A percentile compares a stretch with the other conserved stretches of the same genome.
Evolutionary conservation across 1,140 invertebrate genomes (phyloP).

Genomic region (Cherax quadricarinatus): DNA sequence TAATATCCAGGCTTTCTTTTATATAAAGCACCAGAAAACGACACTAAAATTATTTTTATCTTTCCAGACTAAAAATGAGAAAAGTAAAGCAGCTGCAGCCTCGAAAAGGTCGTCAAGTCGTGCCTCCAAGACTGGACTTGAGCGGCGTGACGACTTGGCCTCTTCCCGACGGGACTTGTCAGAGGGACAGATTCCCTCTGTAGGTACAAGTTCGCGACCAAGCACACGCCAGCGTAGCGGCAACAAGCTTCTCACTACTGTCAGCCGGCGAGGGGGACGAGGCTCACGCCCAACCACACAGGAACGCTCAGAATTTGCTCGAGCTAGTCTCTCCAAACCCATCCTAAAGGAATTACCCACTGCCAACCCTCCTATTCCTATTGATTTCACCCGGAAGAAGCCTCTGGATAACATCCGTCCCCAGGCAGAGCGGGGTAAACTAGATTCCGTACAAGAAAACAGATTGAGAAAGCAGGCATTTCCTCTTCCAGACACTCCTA

Average conservation of each 20-base stretch:
- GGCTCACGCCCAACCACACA: slow-evolving; percentile 69
- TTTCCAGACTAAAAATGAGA: slow-evolving; percentile 32
- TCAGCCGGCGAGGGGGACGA: slow-evolving; percentile 7
- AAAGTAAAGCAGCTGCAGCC: slow-evolving; percentile 14
- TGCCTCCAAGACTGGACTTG: neutral
- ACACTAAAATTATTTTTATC: too few relatives aligned
- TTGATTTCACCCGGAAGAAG: slow-evolving; percentile 58
- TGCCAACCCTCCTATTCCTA: slow-evolving; percentile 42
- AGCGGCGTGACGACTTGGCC: neutral
- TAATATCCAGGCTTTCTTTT: too few relatives aligned
- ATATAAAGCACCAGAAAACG: too few relatives aligned
- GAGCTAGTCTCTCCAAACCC: slow-evolving; percentile 29
- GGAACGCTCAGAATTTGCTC: slow-evolving; percentile 25
- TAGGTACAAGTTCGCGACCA: neutral
- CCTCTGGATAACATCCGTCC: slow-evolving; percentile 66
- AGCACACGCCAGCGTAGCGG: slow-evolving; percentile 74
- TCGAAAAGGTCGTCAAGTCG: neutral
- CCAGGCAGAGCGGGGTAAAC: slow-evolving; percentile 10
- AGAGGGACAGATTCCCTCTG: neutral
- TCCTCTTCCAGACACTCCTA: neutral
- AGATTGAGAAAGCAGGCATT: neutral
- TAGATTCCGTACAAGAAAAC: slow-evolving; percentile 43
- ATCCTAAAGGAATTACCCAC: slow-evolving; percentile 57
- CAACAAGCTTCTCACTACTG: slow-evolving; percentile 75
- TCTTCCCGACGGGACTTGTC: slow-evolving; percentile 21